Percentiles rank a stretch among this genome's conserved stretches.
These are phyloP conservation scores for Amia ocellicauda DNA, from an alignment of 2,113 vertebrate species.

Conservation along the genomic window DNA sequence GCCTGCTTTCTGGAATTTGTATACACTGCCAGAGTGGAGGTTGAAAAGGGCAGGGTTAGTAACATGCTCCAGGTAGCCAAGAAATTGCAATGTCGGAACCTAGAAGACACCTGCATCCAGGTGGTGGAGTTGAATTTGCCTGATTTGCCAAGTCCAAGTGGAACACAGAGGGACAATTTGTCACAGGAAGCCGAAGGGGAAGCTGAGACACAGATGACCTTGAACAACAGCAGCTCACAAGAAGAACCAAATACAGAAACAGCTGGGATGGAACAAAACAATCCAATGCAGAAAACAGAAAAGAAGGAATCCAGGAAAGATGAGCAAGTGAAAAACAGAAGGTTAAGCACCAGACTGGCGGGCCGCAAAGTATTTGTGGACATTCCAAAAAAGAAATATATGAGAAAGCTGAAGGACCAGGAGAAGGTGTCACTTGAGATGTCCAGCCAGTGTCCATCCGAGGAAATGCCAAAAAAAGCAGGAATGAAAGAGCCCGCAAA, in stretches of 20 bases:
- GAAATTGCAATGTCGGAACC: conserved; percentile 79
- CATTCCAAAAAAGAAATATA: conserved; percentile 70
- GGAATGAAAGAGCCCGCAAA: conserved; percentile 32
- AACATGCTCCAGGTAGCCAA: conserved; percentile 75
- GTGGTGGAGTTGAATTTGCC: conserved; percentile 38
- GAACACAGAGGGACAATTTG: neutral
- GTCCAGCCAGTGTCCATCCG: conserved; percentile 4
- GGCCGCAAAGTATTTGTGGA: conserved; percentile 73
- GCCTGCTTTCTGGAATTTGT: conserved; percentile 87
- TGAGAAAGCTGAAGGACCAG: conserved; percentile 56
- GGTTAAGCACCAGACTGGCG: conserved; percentile 65
- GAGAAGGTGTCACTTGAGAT: conserved; percentile 41
- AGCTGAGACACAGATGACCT: neutral
- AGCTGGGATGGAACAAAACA: conserved; percentile 20
- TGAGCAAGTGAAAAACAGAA: conserved; percentile 55
- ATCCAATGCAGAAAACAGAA: conserved; percentile 42
- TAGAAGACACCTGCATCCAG: conserved; percentile 75
- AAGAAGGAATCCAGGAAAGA: conserved; percentile 52
- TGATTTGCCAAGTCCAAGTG: conserved; percentile 16
- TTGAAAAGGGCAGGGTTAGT: conserved; percentile 72
- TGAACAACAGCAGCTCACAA: neutral
- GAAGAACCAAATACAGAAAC: neutral
- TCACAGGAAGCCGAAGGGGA: neutral
- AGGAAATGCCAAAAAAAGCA: conserved; percentile 6
- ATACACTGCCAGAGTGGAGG: conserved; percentile 81